These are phyloP conservation scores for Apocrypta bakeri DNA, from an alignment of 1,140 invertebrate genomes.

Conservation along the genomic window DNA sequence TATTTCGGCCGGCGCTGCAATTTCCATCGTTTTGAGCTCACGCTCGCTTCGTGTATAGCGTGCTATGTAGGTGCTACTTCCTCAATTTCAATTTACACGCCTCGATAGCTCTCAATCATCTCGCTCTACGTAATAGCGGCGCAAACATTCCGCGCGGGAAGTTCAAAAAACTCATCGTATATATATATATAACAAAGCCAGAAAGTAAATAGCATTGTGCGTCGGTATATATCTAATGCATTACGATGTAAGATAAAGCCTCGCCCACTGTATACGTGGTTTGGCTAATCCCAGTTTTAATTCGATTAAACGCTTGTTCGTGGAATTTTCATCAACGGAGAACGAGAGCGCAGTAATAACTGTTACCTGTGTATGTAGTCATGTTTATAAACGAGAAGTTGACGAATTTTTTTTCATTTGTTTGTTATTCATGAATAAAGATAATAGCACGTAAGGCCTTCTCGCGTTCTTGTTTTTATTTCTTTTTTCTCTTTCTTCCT, in stretches of 20 bases:
- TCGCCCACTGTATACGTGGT: background rate
- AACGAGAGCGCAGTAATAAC: background rate
- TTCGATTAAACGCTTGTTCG: background rate
- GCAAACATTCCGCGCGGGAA: background rate
- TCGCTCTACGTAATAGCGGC: background rate
- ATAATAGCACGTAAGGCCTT: background rate
- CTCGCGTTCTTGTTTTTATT: background rate
- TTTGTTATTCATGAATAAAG: background rate
- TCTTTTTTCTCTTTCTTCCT: background rate
- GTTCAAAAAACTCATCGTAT: slow-evolving; percentile 17
- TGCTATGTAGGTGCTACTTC: background rate
- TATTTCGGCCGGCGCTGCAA: slow-evolving; percentile 3
- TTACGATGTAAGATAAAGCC: no score
- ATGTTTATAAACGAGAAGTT: background rate
- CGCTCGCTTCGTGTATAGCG: background rate
- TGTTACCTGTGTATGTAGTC: background rate
- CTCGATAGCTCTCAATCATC: slow-evolving; percentile 9
- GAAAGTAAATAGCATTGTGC: no score
- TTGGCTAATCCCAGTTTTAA: no score
- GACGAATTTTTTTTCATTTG: background rate
- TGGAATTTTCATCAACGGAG: background rate
- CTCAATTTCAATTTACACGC: slow-evolving; percentile 27
- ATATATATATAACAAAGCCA: background rate
- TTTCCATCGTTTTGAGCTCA: background rate
- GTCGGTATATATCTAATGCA: background rate